phyloP scores from a whole-genome alignment of 2,113 vertebrate species.

The Bostrychus sinensis region DNA sequence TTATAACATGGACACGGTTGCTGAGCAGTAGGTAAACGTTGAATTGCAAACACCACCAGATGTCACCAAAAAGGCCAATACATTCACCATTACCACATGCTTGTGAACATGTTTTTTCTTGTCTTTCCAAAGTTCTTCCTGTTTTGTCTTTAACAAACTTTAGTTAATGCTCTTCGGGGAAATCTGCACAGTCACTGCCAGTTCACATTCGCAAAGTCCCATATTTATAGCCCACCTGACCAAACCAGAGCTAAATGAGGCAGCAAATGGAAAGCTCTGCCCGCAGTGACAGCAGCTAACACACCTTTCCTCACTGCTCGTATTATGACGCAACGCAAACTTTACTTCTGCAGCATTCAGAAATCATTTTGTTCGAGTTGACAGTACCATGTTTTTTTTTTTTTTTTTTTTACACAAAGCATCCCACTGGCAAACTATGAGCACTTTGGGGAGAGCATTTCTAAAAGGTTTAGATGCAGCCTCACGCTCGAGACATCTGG shows the following conservation, averaged over 20 bases:
- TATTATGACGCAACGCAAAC: constrained; percentile 3
- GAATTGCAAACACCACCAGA: no score
- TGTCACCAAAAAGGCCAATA: no score
- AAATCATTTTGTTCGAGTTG: not conserved
- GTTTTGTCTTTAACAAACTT: constrained; percentile 23
- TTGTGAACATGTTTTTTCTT: not conserved
- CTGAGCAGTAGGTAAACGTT: no score
- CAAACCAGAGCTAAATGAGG: constrained; percentile 35
- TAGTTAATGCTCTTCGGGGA: constrained; percentile 17
- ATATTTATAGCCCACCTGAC: constrained; percentile 22
- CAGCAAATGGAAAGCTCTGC: constrained; percentile 36
- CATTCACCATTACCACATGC: not conserved
- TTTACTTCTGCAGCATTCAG: not conserved
- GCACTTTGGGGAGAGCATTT: not conserved
- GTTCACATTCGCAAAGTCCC: not conserved
- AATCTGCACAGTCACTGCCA: constrained; percentile 6
- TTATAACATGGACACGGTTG: no score
- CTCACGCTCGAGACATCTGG: constrained; percentile 13
- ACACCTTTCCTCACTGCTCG: not conserved
- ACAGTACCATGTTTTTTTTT: constrained; percentile 1
- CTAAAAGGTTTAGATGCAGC: constrained; percentile 18
- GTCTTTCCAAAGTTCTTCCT: constrained; percentile 26
- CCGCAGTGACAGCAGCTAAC: not conserved
- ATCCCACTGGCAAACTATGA: not conserved
- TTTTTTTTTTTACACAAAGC: not conserved